Base-by-base conservation (phyloP, 1,140 invertebrate genomes). In the Theocolax elegans region DNA sequence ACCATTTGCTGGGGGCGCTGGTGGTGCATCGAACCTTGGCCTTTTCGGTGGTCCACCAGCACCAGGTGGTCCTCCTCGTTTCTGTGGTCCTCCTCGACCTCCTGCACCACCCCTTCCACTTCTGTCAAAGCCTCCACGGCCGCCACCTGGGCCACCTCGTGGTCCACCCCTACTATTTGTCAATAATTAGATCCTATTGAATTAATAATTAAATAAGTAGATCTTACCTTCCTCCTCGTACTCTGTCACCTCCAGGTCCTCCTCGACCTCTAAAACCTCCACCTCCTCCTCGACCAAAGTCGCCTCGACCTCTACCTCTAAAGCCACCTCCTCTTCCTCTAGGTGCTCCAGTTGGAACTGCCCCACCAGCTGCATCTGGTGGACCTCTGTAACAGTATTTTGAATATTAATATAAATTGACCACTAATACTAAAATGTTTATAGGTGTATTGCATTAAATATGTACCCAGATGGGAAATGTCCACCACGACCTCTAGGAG, bases 31-130 rank as follows among this genome's bases (percentile, higher is more conserved):
- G 31, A 84, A 86, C 73, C 85, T 78, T 1, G 84, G 83, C 65
- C 85, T 80, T 29, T 86, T 86, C 0, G 82, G 82, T 15, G 85
- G 85, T 48, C 85, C 85, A 44, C 80, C 80, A 1, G 82, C 78
- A 12, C 83, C 83, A 1, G 80, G 82, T 62, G 83, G 83, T 7
- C 82, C 82, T n/a, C 82, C 82, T 12, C 83, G 83, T n/a, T 84
- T 80, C 71, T 86, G 85, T 1, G 82, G 77, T 7, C 83, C 81
- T 9, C 80, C 83, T 25, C 81, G 81, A 10, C 81, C 64, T 48
- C 83, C 73, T 42, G 80, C 78, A 7, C 76, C 76, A 23, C 82
- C 80, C 13, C 80, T 80, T 19, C 84, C 79, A 42, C 83, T 80
- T 67, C 81, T 77, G 46, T 81, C 80, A 1, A 73, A 74, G n/a